Percentiles rank a stretch among this genome's conserved stretches.
These are phyloP conservation scores for Rousettus madagascariensis DNA, from an alignment of 2,797 vertebrate species.

Conservation along the genomic window DNA sequence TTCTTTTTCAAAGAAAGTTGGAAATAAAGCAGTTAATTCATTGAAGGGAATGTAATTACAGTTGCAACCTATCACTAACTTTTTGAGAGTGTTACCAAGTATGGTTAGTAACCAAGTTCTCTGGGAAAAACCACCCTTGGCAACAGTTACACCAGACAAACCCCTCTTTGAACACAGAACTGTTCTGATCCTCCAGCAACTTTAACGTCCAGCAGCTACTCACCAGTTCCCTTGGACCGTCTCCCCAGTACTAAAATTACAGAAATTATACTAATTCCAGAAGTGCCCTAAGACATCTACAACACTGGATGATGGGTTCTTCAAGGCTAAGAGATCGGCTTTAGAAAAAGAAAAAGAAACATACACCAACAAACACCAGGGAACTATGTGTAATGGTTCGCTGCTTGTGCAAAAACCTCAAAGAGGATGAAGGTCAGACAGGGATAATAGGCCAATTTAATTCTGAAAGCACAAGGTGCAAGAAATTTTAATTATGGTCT, in stretches of 20 bases:
- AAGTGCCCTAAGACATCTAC: slow-evolving; percentile 23
- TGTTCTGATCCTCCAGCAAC: neutral
- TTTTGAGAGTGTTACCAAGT: neutral
- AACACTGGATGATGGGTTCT: slow-evolving; percentile 9
- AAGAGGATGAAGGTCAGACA: slow-evolving; percentile 51
- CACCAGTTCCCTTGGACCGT: neutral
- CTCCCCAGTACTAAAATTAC: neutral
- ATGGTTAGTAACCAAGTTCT: neutral
- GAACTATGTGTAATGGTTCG: slow-evolving; percentile 63
- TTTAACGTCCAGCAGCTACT: neutral
- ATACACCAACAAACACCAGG: slow-evolving; percentile 54
- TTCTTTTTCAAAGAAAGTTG: slow-evolving; percentile 13
- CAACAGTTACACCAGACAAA: neutral
- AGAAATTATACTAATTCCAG: neutral
- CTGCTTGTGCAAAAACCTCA: slow-evolving; percentile 64
- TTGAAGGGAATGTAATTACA: neutral
- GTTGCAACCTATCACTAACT: neutral
- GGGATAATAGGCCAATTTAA: slow-evolving; percentile 51
- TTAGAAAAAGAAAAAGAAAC: slow-evolving; percentile 4
- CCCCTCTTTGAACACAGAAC: neutral
- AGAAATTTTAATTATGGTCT: slow-evolving; percentile 66
- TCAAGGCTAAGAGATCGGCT: slow-evolving; percentile 11
- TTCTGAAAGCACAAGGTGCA: slow-evolving; percentile 53
- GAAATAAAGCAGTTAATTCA: neutral
- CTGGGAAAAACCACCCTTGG: neutral